Evolutionary conservation across 2,888 invertebrate genomes (phyloP), one percentile per base, ranked within the genome.

Genomic region (Drosophila tripunctata): DNA sequence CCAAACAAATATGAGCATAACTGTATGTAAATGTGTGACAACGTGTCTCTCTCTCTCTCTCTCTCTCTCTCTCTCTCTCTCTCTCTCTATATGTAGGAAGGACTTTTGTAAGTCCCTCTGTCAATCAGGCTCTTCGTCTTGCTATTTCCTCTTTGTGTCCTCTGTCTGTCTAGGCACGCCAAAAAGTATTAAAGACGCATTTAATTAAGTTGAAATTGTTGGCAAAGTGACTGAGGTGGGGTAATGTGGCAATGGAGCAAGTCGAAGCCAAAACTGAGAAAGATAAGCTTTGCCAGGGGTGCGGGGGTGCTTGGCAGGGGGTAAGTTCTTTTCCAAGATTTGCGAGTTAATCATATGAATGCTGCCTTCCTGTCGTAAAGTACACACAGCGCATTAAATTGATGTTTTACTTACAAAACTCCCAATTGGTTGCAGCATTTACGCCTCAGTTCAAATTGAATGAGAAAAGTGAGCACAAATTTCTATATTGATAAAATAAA

Each of bases 191-290:
- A 82, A 87, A 87, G 83, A 78, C 83, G 83, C 83, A 87, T 83
- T 83, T 83, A 83, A 83, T 83, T 83, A 83, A 87, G 74, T 83
- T 78, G 85, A 87, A 83, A 83, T 65, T 87, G 83, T 87, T 85
- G 75, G 66, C 68, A 66, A 82, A 75, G 78, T 78, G 75, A 47
- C 58, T 30, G 38, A 17, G 48, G 19, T 21, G 47, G 38, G 41
- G 47, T 21, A 48, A 62, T 51, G 50, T 27, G 56, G 36, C 58
- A 22, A 62, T 45, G 50, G 27, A 71, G 69, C 71, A 71, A 71
- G 72, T 69, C 27, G 14, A 55, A 51, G 52, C 41, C 33, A 54
- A 14, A 30, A 19, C 35, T 19, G 10, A n/a, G n/a, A 30, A 58
- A 33, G 36, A 38, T 38, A 33, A 10, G 30, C 31, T n/a, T 43